Evolutionary conservation across 2,797 vertebrate species (phyloP).

Genomic region (Enteromius viviparus): DNA sequence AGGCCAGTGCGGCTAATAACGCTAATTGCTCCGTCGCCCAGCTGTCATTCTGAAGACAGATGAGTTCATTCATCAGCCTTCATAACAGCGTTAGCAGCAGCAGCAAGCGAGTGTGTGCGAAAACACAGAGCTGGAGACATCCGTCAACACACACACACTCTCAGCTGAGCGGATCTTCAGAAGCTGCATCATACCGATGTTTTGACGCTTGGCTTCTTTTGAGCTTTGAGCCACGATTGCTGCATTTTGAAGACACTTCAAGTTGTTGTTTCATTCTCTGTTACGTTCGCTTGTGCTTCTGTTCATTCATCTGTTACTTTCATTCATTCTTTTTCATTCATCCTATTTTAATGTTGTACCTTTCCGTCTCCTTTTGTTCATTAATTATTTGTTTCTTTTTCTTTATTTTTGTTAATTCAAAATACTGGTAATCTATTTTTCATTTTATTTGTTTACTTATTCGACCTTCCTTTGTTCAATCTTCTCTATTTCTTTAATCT

Average conservation of each 20-base stretch:
- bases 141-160: not conserved
- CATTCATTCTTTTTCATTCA: not conserved
- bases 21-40: not conserved
- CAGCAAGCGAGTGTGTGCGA: not conserved
- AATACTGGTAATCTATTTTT: not conserved
- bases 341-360: not conserved
- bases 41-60: not conserved
- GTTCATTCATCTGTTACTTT: not conserved
- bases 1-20: not conserved
- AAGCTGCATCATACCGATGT: not conserved
- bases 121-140: not conserved
- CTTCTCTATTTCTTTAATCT: not conserved
- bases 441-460: not conserved
- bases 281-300: not conserved
- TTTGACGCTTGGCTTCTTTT: not conserved
- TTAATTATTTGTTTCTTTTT: not conserved
- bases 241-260: not conserved
- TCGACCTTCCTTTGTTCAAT: not conserved
- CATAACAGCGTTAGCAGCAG: not conserved
- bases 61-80: constrained; percentile 20
- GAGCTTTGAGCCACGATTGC: not conserved
- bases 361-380: not conserved
- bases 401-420: not conserved
- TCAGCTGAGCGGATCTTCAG: not conserved
- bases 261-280: not conserved